These are phyloP conservation scores for Goniozus legneri DNA, from an alignment of 1,140 invertebrate genomes.

Conservation along the genomic window DNA sequence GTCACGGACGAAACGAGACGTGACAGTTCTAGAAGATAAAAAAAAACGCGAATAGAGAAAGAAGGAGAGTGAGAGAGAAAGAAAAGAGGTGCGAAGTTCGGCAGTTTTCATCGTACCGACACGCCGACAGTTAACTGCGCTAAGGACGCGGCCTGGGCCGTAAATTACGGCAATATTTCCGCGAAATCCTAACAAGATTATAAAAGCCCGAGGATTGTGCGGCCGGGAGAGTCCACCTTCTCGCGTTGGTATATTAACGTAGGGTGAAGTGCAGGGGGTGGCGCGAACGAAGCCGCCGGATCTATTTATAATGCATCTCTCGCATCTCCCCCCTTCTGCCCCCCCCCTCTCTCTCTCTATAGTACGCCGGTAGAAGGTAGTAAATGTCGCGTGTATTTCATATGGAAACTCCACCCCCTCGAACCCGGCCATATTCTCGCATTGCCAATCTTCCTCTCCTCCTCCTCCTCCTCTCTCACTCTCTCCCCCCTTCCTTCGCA, in stretches of 20 bases:
- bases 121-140: constrained; percentile 42
- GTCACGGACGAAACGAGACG: no score
- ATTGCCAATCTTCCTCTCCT: constrained; percentile 44
- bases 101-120: constrained; percentile 19
- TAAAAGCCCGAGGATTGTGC: constrained; percentile 27
- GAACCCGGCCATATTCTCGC: constrained; percentile 31
- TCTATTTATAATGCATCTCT: constrained; percentile 51
- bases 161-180: constrained; percentile 55
- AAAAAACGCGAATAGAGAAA: constrained; percentile 6
- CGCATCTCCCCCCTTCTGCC: constrained; percentile 42
- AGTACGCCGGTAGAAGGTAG: constrained; percentile 44
- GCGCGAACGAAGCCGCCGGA: constrained; percentile 22
- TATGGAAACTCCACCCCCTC: constrained; percentile 51
- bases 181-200: constrained; percentile 56
- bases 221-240: constrained; percentile 1
- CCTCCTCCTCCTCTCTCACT: constrained; percentile 13
- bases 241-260: not conserved
- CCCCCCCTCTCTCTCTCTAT: no score
- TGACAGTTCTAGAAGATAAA: no score
- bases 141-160: constrained; percentile 40
- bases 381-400: constrained; percentile 57
- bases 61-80: not conserved
- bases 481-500: constrained; percentile 12
- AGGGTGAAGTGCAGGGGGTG: not conserved
- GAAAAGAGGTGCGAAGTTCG: constrained; percentile 5